Conservation (phyloP, 1,140 invertebrate genomes). For the Sesamia nonagrioides region DNA sequence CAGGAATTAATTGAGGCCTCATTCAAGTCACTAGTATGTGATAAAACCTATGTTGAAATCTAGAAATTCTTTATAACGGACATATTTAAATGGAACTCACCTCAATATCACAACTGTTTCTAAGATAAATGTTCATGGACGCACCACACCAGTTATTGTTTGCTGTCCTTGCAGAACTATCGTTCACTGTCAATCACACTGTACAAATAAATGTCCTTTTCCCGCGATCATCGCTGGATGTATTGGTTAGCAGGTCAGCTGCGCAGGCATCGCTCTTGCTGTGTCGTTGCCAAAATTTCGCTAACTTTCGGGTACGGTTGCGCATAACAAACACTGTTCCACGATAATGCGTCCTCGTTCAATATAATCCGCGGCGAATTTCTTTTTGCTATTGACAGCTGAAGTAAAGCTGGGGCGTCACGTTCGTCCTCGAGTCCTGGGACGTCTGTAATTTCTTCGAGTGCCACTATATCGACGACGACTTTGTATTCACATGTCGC, state of each 20-base stretch:
- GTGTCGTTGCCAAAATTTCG: conserved; percentile 81
- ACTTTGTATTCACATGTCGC: conserved; percentile 80
- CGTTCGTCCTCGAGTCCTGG: conserved; percentile 70
- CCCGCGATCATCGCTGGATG: conserved; percentile 73
- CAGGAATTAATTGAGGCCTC: conserved; percentile 44
- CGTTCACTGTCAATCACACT: conserved; percentile 69
- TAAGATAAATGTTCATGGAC: conserved; percentile 52
- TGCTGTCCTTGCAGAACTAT: conserved; percentile 58
- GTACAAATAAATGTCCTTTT: conserved; percentile 63
- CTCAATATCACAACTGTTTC: conserved; percentile 58
- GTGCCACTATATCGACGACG: conserved; percentile 64
- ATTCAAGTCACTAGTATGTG: conserved; percentile 44
- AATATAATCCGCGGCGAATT: conserved; percentile 63
- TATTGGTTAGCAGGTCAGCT: conserved; percentile 59
- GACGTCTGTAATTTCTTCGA: conserved; percentile 66
- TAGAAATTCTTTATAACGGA: conserved; percentile 37
- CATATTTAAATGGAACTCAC: conserved; percentile 54
- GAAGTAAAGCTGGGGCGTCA: conserved; percentile 59
- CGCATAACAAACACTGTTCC: conserved; percentile 72
- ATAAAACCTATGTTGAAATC: conserved; percentile 18
- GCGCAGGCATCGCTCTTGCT: conserved; percentile 59
- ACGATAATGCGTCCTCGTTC: conserved; percentile 59
- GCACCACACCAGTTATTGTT: conserved; percentile 54
- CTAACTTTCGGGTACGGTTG: conserved; percentile 67
- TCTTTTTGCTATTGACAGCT: conserved; percentile 59